Percentiles rank a stretch among this genome's conserved stretches.
These are phyloP conservation scores for Herpailurus yagouaroundi DNA, from an alignment of 2,113 vertebrate species.

Conservation along the genomic window DNA sequence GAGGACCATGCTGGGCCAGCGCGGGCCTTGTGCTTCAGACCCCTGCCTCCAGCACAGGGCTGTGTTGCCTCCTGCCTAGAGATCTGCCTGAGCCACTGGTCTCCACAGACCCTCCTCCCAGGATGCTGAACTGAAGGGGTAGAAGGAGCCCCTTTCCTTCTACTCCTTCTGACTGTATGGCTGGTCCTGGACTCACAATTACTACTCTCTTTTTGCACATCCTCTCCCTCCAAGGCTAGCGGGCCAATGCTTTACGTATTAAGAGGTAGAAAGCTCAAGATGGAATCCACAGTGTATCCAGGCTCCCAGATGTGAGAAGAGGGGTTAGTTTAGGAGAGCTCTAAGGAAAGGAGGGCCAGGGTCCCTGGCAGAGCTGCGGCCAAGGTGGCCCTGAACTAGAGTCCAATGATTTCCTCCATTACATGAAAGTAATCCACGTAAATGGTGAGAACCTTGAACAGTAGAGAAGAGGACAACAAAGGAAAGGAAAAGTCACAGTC, in stretches of 20 bases:
- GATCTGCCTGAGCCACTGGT: neutral
- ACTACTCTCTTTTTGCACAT: neutral
- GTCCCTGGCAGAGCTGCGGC: neutral
- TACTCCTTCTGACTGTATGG: neutral
- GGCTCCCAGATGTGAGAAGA: neutral
- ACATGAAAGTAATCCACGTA: neutral
- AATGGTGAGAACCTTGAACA: neutral
- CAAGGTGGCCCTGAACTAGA: neutral
- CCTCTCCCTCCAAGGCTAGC: neutral
- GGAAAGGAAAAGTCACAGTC: neutral
- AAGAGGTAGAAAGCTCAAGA: slow-evolving; percentile 12
- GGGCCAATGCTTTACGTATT: neutral
- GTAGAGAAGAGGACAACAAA: neutral
- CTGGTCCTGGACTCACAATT: neutral
- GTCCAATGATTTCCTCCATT: neutral
- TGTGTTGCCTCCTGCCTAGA: neutral
- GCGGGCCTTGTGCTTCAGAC: neutral
- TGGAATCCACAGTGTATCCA: neutral
- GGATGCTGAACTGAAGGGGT: neutral
- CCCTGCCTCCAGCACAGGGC: neutral
- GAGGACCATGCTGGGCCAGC: neutral
- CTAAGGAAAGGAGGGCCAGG: neutral
- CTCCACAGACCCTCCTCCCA: neutral
- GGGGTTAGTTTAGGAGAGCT: neutral
- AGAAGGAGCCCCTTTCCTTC: neutral